Evolutionary conservation across 2,113 vertebrate genomes (phyloP).

Genomic region (Proterorhinus semilunaris): DNA sequence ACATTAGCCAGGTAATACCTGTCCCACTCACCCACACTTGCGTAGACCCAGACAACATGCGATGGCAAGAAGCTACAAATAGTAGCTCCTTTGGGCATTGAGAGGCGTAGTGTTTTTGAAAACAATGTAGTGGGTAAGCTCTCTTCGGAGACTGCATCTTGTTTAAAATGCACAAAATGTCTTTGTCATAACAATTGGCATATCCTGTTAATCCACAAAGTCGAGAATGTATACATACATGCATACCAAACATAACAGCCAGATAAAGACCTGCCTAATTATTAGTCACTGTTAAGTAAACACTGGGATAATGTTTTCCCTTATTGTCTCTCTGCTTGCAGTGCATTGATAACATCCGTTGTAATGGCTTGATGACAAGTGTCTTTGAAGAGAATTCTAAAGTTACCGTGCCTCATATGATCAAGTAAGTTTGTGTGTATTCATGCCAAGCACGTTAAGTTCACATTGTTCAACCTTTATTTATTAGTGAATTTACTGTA

Average conservation of each 20-base stretch:
- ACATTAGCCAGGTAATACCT: conserved; percentile 92
- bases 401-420: conserved; percentile 98
- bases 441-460: conserved; percentile 35
- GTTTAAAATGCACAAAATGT: conserved; percentile 9
- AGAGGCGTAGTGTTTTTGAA: conserved; percentile 53
- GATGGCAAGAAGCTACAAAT: conserved; percentile 50
- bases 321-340: conserved; percentile 49
- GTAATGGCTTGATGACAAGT: conserved; percentile 97
- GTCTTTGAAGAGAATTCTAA: conserved; percentile 99
- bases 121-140: conserved; percentile 57
- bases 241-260: neutral
- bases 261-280: neutral
- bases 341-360: conserved; percentile 99
- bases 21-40: conserved; percentile 14
- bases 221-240: neutral
- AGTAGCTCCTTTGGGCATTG: conserved; percentile 46
- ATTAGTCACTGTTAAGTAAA: neutral
- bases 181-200: neutral
- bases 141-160: conserved; percentile 42
- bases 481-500: conserved; percentile 34
- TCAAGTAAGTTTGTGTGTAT: conserved; percentile 86
- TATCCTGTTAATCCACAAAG: too few species aligned
- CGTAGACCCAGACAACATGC: conserved; percentile 39
- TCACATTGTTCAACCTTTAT: conserved; percentile 21
- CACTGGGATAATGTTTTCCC: neutral